Percentiles rank a stretch among this genome's conserved stretches.
phyloP scores from a whole-genome alignment of 2,113 vertebrate species.

The Leucosticte australis region DNA sequence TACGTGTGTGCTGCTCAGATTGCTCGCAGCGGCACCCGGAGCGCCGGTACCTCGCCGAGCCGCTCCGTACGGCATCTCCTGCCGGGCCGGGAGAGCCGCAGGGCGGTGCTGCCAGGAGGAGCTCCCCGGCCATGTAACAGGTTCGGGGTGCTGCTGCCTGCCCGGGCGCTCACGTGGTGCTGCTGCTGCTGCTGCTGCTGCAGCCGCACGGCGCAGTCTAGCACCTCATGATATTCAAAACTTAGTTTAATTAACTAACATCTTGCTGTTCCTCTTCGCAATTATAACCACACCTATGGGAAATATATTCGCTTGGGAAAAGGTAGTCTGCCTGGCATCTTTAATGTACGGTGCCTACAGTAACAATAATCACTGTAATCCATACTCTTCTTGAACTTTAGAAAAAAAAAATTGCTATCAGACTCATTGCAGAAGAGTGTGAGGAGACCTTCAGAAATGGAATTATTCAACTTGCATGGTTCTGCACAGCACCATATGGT shows the following conservation, averaged over 20 bases:
- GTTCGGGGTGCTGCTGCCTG: no score
- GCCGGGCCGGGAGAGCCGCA: neutral
- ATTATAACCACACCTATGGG: neutral
- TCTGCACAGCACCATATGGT: neutral
- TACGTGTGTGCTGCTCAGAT: neutral
- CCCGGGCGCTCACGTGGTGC: no score
- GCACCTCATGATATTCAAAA: neutral
- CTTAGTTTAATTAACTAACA: neutral
- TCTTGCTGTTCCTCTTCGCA: neutral
- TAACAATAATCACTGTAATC: neutral
- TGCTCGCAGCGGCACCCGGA: neutral
- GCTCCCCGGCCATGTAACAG: no score
- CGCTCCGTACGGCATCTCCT: neutral
- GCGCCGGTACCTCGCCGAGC: neutral
- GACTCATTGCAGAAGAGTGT: neutral
- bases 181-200: neutral
- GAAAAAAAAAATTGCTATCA: rapidly evolving
- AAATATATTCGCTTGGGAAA: neutral
- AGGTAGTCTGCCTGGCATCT: neutral
- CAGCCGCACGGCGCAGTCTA: neutral
- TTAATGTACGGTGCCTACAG: rapidly evolving
- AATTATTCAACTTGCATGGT: neutral
- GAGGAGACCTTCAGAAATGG: neutral
- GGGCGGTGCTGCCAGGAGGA: neutral
- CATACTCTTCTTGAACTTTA: neutral